Conservation (phyloP, 2,113 vertebrate species). For the Litocranius walleri region DNA sequence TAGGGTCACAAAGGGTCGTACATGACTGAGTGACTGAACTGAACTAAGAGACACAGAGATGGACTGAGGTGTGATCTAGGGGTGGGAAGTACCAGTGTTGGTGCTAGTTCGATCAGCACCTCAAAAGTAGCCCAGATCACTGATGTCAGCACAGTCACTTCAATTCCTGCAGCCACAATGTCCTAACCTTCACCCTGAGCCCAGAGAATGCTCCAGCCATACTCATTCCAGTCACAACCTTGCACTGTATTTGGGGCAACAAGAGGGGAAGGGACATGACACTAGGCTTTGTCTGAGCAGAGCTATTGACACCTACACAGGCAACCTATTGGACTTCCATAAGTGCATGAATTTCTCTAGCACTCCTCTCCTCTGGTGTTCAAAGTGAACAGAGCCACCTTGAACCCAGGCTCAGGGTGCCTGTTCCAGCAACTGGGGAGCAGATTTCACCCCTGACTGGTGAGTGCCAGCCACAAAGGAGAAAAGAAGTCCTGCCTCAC, state of each 20-base stretch:
- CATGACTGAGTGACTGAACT: background rate
- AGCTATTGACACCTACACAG: background rate
- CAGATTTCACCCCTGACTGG: background rate
- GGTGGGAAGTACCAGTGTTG: background rate
- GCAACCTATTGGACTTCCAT: background rate
- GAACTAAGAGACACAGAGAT: background rate
- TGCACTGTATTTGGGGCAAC: background rate
- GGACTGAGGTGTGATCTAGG: background rate
- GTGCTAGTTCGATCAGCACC: background rate
- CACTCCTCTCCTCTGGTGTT: background rate
- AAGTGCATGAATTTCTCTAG: background rate
- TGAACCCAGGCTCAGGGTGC: background rate
- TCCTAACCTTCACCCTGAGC: background rate
- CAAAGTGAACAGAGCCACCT: background rate
- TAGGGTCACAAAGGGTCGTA: background rate
- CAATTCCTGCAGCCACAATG: background rate
- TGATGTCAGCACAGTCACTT: background rate
- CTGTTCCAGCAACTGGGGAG: background rate
- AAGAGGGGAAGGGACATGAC: background rate
- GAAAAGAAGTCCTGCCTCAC: background rate
- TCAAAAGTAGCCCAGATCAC: background rate
- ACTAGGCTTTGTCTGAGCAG: background rate
- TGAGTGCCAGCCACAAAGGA: background rate
- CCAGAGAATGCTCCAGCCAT: background rate
- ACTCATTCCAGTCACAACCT: background rate